Percentiles rank a stretch among this genome's conserved stretches.
These are phyloP conservation scores for Baccha elongata DNA, from an alignment of 2,888 invertebrate species.

Conservation along the genomic window DNA sequence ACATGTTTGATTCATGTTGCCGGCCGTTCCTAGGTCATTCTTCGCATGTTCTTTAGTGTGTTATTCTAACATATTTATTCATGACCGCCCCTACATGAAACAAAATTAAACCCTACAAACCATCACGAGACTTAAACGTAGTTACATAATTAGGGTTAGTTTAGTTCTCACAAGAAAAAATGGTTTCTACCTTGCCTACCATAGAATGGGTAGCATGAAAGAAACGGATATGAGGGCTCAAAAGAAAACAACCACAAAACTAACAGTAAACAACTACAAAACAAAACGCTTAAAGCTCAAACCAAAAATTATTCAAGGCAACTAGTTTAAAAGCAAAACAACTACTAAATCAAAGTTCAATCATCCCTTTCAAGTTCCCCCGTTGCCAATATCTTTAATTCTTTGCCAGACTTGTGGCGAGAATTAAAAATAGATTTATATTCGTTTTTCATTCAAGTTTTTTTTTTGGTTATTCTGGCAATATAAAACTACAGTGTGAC, in stretches of 20 bases:
- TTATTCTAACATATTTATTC: neutral
- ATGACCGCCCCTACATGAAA: constrained; percentile 13
- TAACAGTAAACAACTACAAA: neutral
- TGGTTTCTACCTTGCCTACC: neutral
- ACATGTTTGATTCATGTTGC: constrained; percentile 29
- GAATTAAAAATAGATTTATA: constrained; percentile 30
- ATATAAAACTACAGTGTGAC: constrained; percentile 38
- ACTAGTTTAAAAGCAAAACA: constrained; percentile 4
- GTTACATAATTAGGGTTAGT: no score
- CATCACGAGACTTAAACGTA: neutral
- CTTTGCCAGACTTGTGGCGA: neutral
- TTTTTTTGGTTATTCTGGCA: constrained; percentile 1
- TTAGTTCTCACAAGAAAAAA: neutral
- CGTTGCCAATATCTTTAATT: neutral
- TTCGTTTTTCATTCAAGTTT: constrained; percentile 21
- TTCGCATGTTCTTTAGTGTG: neutral
- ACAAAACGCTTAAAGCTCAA: constrained; percentile 36
- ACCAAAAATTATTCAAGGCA: constrained; percentile 22
- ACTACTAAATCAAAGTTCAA: constrained; percentile 35
- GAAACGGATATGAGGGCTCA: neutral
- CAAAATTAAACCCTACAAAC: constrained; percentile 2
- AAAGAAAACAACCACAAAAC: neutral
- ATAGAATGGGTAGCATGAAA: neutral
- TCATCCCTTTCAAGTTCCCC: constrained; percentile 37
- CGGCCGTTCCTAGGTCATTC: constrained; percentile 9